Conservation (phyloP, 2,888 invertebrate genomes). For the Cataglyphis livida region DNA sequence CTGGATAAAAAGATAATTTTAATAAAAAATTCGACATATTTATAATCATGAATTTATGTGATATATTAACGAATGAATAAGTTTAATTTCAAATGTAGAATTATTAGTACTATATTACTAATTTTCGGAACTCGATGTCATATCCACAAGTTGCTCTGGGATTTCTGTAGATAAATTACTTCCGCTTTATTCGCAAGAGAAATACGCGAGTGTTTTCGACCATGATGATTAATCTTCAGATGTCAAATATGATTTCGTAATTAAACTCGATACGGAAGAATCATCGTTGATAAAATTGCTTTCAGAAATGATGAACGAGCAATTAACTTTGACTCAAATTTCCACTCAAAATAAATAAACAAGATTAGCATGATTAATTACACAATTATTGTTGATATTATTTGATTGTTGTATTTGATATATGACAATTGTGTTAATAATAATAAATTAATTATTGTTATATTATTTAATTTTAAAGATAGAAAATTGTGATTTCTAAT, state of each 20-base stretch:
- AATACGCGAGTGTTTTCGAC: background rate
- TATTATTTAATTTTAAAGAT: background rate
- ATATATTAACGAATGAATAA: background rate
- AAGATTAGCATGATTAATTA: background rate
- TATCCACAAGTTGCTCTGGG: background rate
- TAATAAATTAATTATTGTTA: background rate
- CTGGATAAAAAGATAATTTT: no score
- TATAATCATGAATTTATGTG: no score
- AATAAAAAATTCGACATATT: no score
- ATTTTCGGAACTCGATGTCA: background rate
- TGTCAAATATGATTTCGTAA: conserved; percentile 3
- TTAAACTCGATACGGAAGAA: background rate
- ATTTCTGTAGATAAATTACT: background rate
- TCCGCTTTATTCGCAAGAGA: background rate
- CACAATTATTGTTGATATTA: background rate
- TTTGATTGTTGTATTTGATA: background rate
- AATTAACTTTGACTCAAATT: background rate
- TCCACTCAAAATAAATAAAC: background rate
- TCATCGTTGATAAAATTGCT: background rate
- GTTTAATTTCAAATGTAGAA: background rate
- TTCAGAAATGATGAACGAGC: background rate
- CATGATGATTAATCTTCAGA: background rate
- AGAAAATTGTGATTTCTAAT: background rate
- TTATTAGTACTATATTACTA: background rate
- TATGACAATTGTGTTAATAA: background rate